A percentile compares a stretch with the other conserved stretches of the same genome.
phyloP scores from a whole-genome alignment of 2,113 vertebrate species.

The Maccullochella peelii region DNA sequence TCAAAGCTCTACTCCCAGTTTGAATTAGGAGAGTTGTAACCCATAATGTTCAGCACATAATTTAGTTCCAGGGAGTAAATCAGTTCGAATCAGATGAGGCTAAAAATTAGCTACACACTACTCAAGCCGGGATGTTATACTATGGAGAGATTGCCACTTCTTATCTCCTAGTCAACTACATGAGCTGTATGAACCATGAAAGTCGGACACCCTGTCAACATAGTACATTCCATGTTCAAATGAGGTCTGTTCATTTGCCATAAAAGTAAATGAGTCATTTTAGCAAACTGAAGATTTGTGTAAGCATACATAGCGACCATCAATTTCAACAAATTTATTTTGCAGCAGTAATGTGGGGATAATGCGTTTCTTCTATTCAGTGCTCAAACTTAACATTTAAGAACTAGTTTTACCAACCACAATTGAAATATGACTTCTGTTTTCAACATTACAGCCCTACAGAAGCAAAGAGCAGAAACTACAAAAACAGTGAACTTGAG shows the following conservation, averaged over 20 bases:
- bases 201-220: neutral
- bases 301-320: neutral
- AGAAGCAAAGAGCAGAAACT: neutral
- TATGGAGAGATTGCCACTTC: neutral
- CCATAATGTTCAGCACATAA: neutral
- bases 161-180: neutral
- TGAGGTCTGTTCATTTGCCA: neutral
- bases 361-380: neutral
- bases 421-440: neutral
- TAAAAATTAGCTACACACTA: neutral
- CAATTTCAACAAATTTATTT: neutral
- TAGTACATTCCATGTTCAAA: neutral
- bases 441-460: neutral
- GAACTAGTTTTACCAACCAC: neutral
- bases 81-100: neutral
- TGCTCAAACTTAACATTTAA: neutral
- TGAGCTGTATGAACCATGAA: neutral
- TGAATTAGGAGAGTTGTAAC: neutral
- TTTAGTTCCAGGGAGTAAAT: conserved; percentile 16
- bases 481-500: neutral
- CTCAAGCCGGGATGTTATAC: neutral
- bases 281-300: neutral
- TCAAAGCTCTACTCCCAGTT: neutral
- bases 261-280: neutral
- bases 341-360: neutral